Conservation (phyloP, 1,140 invertebrate genomes). For the Eriocheir sinensis region DNA sequence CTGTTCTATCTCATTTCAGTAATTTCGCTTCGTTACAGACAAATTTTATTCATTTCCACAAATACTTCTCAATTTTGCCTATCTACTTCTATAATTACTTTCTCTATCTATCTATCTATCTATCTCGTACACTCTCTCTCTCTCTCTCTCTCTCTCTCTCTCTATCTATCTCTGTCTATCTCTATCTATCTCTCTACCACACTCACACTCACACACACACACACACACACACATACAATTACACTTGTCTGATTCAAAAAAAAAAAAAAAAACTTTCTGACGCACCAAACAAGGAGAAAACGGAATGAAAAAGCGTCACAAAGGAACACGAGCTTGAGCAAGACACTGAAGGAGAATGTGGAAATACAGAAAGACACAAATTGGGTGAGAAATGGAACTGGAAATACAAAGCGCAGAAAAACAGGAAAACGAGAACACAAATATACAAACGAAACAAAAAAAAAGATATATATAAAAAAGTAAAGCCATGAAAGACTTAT, state of each 20-base stretch:
- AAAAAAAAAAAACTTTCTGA: background rate
- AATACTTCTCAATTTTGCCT: background rate
- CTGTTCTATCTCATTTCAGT: slow-evolving; percentile 16
- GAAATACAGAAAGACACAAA: background rate
- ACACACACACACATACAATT: too few species aligned
- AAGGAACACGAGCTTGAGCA: background rate
- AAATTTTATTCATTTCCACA: slow-evolving; percentile 27
- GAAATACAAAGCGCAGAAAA: background rate
- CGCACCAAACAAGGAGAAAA: background rate
- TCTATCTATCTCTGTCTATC: too few species aligned
- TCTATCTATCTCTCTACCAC: too few species aligned
- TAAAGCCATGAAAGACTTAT: too few species aligned
- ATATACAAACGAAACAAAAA: too few species aligned
- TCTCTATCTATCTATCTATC: too few species aligned
- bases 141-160: too few species aligned
- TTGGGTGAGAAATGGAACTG: background rate
- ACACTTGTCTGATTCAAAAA: background rate
- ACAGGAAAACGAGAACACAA: background rate
- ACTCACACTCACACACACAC: too few species aligned
- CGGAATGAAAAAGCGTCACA: background rate
- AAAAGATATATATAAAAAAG: too few species aligned
- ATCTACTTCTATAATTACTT: too few species aligned
- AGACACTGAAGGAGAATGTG: background rate
- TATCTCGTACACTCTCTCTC: too few species aligned
- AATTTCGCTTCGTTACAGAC: slow-evolving; percentile 1